Conservation (phyloP, 23 tunicate genomes). For the Clavelina lepadiformis region DNA sequence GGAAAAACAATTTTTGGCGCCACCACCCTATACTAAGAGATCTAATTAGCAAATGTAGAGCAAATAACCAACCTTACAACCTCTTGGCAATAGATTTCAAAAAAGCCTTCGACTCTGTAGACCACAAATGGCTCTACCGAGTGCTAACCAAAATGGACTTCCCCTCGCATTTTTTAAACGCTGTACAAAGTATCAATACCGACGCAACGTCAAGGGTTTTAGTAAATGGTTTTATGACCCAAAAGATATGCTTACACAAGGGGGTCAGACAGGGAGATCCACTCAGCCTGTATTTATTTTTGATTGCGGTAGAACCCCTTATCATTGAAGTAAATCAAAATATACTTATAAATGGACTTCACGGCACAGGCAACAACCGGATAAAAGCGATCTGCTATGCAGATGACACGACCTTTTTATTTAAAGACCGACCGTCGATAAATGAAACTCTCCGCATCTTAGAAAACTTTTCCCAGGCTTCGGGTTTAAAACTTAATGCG, state of each 20-base stretch:
- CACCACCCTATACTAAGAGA: slow-evolving; percentile 11
- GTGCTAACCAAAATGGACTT: slow-evolving; percentile 1
- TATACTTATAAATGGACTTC: neutral
- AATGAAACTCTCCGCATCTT: no score
- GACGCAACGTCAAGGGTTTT: neutral
- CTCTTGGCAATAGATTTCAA: slow-evolving; percentile 16
- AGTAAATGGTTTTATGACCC: slow-evolving; percentile 3
- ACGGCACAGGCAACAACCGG: neutral
- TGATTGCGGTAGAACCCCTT: slow-evolving; percentile 1
- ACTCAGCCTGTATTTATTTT: slow-evolving; percentile 3
- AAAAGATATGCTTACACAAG: neutral
- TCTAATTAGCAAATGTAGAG: no score
- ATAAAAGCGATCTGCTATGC: slow-evolving; percentile 20
- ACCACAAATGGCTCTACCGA: slow-evolving; percentile 3
- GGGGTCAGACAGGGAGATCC: slow-evolving; percentile 11
- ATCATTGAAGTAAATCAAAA: neutral
- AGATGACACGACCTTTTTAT: slow-evolving; percentile 22
- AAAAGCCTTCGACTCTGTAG: slow-evolving; percentile 29
- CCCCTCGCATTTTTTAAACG: slow-evolving; percentile 4
- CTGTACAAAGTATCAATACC: neutral
- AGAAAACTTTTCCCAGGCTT: no score
- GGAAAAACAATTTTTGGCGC: neutral
- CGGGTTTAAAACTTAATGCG: no score
- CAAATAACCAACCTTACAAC: no score
- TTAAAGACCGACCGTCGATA: no score